These are phyloP conservation scores for Octonoba sinensis DNA, from an alignment of 2,888 invertebrate genomes.

Conservation along the genomic window DNA sequence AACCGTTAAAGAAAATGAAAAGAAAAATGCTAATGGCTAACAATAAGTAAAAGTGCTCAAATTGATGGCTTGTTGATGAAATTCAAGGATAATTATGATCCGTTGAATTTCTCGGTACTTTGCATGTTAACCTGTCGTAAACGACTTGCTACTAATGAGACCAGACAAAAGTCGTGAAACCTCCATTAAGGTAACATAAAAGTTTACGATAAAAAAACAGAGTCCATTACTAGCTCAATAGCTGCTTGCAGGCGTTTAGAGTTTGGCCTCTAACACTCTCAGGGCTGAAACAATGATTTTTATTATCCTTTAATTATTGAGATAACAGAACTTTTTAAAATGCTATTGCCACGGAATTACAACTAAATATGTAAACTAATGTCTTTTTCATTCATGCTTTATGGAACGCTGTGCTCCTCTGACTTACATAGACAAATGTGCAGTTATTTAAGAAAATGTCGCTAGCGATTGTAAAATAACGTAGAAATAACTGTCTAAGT, in stretches of 20 bases:
- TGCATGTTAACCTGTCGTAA: conserved; percentile 36
- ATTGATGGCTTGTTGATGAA: conserved; percentile 49
- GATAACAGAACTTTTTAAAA: not conserved
- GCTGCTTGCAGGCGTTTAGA: conserved; percentile 1
- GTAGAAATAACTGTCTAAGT: too few species aligned
- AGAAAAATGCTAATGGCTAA: conserved; percentile 28
- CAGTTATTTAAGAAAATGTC: too few species aligned
- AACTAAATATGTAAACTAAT: too few species aligned
- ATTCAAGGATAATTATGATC: conserved; percentile 45
- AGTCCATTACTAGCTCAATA: conserved; percentile 3
- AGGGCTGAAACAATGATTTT: conserved; percentile 13
- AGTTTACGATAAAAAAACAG: conserved; percentile 34
- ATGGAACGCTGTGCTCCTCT: too few species aligned
- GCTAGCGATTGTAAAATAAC: too few species aligned
- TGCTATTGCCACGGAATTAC: too few species aligned
- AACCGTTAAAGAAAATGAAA: conserved; percentile 25
- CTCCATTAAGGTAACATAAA: conserved; percentile 40
- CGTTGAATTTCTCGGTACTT: conserved; percentile 25
- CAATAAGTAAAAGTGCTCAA: conserved; percentile 25
- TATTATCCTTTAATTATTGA: conserved; percentile 4
- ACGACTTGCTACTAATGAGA: conserved; percentile 21
- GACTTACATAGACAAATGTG: too few species aligned
- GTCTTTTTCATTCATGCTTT: too few species aligned
- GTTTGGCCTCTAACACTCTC: not conserved
- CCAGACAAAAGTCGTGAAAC: conserved; percentile 13